Evolutionary conservation across 2,888 invertebrate genomes (phyloP).

Genomic region (Biston stratarius): DNA sequence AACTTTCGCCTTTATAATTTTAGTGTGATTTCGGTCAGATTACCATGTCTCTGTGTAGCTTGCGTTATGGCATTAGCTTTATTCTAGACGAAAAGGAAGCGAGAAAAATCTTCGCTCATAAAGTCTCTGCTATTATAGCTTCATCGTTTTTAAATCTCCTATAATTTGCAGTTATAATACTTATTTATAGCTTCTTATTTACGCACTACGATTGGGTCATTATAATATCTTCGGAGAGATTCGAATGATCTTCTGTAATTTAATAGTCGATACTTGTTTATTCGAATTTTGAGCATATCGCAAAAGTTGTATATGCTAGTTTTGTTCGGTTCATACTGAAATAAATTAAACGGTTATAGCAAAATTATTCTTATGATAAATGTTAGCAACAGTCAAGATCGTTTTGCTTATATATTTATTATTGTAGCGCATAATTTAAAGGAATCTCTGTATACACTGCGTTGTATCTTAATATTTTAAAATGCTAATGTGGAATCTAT

Average conservation of each 20-base stretch:
- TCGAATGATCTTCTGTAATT: slow-evolving; percentile 1
- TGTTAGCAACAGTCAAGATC: background rate
- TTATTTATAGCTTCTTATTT: slow-evolving; percentile 17
- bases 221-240: slow-evolving; percentile 10
- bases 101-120: background rate
- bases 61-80: too few species aligned
- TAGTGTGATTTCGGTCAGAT: too few species aligned
- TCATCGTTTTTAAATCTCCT: slow-evolving; percentile 17
- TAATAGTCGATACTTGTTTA: slow-evolving; percentile 1
- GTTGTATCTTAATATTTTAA: too few species aligned
- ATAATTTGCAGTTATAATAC: slow-evolving; percentile 13
- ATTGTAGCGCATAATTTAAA: too few species aligned
- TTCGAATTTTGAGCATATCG: background rate
- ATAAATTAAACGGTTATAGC: slow-evolving; percentile 18
- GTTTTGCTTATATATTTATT: too few species aligned
- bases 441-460: too few species aligned
- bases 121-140: background rate
- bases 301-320: background rate
- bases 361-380: background rate
- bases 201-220: slow-evolving; percentile 15
- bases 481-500: too few species aligned
- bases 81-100: background rate
- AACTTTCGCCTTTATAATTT: too few species aligned
- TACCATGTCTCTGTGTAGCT: too few species aligned
- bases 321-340: background rate